Evolutionary conservation across 92 coral and sea anemone species (phyloP).

Genomic region (Isaurus tuberculatus): DNA sequence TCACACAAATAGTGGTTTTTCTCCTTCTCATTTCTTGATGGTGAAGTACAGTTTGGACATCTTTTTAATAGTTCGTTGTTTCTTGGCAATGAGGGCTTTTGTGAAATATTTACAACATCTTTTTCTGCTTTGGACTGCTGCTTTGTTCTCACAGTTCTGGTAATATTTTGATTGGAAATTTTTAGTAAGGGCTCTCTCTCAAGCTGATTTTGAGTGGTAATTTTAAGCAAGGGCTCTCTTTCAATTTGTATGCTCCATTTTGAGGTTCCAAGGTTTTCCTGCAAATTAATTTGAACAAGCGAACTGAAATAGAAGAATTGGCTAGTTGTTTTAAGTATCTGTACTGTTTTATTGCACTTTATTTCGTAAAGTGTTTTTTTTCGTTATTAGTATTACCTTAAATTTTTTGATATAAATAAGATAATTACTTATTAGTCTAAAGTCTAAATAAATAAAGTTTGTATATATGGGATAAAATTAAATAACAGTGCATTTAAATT

Average conservation of each 20-base stretch:
- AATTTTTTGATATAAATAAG: too few species aligned
- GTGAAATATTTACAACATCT: not conserved
- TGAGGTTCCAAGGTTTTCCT: constrained; percentile 34
- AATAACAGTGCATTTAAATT: too few species aligned
- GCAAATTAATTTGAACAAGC: constrained; percentile 4
- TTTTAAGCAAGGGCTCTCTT: not conserved
- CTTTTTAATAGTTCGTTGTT: not conserved
- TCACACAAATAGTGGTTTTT: constrained; percentile 32
- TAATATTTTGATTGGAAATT: constrained; percentile 13
- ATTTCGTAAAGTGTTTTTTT: too few species aligned
- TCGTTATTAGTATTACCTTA: too few species aligned
- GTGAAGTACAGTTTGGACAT: constrained; percentile 48
- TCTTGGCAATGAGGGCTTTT: not conserved
- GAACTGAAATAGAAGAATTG: not conserved
- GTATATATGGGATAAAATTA: too few species aligned
- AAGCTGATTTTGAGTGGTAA: constrained; percentile 11
- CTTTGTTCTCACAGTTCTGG: not conserved
- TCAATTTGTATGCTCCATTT: constrained; percentile 2
- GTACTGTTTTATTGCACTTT: too few species aligned
- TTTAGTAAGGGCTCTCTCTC: constrained; percentile 5
- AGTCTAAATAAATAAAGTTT: too few species aligned
- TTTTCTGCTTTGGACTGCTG: not conserved
- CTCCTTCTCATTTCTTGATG: constrained; percentile 21
- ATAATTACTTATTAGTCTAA: too few species aligned
- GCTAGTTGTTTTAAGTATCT: too few species aligned